These are phyloP conservation scores for Sorex maritimensis DNA, from an alignment of 2,797 vertebrate species.

Conservation along the genomic window DNA sequence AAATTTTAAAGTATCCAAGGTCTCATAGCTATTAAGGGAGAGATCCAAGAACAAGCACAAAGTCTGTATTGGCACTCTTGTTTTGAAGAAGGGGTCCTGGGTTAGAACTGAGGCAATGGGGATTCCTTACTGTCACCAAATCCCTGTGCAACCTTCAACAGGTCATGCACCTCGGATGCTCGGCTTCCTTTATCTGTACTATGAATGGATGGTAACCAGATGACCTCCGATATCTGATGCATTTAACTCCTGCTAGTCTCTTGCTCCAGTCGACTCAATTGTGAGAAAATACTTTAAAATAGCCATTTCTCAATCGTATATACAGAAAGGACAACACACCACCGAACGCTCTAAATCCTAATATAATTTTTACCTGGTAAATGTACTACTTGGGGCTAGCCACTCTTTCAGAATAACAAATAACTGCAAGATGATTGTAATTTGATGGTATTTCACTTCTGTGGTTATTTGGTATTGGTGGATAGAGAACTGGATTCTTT, in stretches of 20 bases:
- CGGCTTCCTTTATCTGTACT: slow-evolving; percentile 72
- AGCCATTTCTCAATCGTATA: background rate
- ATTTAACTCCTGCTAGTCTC: too few species aligned
- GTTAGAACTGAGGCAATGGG: slow-evolving; percentile 30
- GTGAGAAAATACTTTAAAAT: background rate
- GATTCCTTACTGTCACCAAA: slow-evolving; percentile 76
- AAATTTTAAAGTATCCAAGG: slow-evolving; percentile 60
- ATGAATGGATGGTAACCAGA: slow-evolving; percentile 57
- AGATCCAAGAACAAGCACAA: slow-evolving; percentile 46
- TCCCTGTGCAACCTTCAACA: slow-evolving; percentile 60
- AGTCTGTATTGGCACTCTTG: background rate
- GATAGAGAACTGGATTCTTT: background rate
- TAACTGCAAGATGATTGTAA: background rate
- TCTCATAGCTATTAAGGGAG: slow-evolving; percentile 43
- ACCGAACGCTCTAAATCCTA: background rate
- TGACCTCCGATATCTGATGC: background rate
- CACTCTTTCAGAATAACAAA: slow-evolving; percentile 43
- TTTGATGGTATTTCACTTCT: slow-evolving; percentile 13
- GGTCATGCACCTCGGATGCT: slow-evolving; percentile 72
- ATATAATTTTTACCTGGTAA: slow-evolving; percentile 34
- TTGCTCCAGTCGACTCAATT: background rate
- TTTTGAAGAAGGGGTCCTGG: background rate
- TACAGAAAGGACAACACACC: background rate
- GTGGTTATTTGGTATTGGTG: background rate
- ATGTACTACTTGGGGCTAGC: slow-evolving; percentile 16